phyloP scores from a whole-genome alignment of 2,797 vertebrate species.

The Gobio occitaniae region DNA sequence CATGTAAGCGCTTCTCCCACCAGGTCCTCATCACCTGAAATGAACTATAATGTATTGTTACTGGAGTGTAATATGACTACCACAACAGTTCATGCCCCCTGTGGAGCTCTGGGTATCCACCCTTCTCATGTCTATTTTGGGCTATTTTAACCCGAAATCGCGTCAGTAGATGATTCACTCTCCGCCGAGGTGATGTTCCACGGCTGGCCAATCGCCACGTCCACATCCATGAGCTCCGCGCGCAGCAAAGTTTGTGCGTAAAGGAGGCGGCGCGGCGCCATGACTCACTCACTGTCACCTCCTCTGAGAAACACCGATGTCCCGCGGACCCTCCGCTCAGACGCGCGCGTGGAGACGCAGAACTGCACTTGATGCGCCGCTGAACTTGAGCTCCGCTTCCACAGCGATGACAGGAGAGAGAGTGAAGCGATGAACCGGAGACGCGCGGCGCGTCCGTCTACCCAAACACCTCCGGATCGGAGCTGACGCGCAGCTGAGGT shows the following conservation, averaged over 20 bases:
- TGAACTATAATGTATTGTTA: background rate
- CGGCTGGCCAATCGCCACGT: constrained; percentile 24
- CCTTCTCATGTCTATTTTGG: background rate
- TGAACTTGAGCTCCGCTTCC: constrained; percentile 27
- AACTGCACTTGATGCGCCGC: constrained; percentile 31
- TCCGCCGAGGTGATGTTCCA: constrained; percentile 18
- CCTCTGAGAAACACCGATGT: constrained; percentile 33
- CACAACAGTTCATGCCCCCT: background rate
- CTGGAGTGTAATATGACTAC: background rate
- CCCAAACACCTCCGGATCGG: background rate
- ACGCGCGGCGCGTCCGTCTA: constrained; percentile 14
- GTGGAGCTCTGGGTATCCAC: background rate
- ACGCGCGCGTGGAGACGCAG: constrained; percentile 2
- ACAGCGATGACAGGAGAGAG: background rate
- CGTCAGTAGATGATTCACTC: constrained; percentile 44
- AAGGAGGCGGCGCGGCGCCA: constrained; percentile 53
- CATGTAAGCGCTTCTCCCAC: background rate
- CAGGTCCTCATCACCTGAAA: background rate
- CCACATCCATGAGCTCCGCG: constrained; percentile 21
- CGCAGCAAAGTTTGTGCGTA: constrained; percentile 38
- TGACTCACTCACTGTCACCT: constrained; percentile 52
- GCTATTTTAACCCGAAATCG: constrained; percentile 32
- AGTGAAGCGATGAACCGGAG: background rate
- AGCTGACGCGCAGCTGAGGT: constrained; percentile 1
- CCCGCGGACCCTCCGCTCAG: constrained; percentile 11